Base-by-base conservation (phyloP, 64 coral and sea anemone species). In the Catalaphyllia jardinei region DNA sequence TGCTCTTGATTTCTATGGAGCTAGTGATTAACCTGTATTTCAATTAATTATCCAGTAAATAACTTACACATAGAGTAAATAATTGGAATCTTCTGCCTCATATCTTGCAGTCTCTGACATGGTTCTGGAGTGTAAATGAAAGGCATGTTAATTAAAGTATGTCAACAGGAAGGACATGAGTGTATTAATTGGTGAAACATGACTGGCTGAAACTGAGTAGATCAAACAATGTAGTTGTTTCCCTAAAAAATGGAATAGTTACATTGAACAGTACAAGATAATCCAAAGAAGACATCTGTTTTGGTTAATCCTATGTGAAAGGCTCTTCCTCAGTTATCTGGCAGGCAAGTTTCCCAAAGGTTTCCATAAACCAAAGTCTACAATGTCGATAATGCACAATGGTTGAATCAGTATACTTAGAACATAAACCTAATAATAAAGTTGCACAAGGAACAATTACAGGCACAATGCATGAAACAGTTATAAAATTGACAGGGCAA, bases 41-140 rank as follows among this genome's bases (percentile, higher is more conserved):
- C 2, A 57, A 25, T 74, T 42, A 75, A 83, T 51, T 71, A 22
- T 14, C 13, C 14, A 77, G 3, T 77, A 73, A 30, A 55, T 35
- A 22, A 94, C 96, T 98, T 88, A 98, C 96, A 79, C 75, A 33
- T 98, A 98, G 72, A 98, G 93, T 31, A 98, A 83, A 74, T 92
- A 92, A 71, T 98, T 98, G 8, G 96, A 98, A 54, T 94, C 96
- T 31, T 95, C 79, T 11, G 91, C 96, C 87, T 92, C 71, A 95
- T 98, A 95, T 92, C 93, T 89, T 92, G 96, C 96, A 30, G 96
- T 98, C 65, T 98, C 87, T 60, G 91, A 98, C 96, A 98, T 98
- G 14, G 84, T 81, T 80, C 96, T 98, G 62, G 25, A 86, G 87
- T 16, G 25, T 24, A n/a, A 50, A 86, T 20, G 50, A 46, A 87